A percentile compares a stretch with the other conserved stretches of the same genome.
Evolutionary conservation across 2,888 invertebrate species (phyloP).

Genomic region (Limnephilus lunatus): DNA sequence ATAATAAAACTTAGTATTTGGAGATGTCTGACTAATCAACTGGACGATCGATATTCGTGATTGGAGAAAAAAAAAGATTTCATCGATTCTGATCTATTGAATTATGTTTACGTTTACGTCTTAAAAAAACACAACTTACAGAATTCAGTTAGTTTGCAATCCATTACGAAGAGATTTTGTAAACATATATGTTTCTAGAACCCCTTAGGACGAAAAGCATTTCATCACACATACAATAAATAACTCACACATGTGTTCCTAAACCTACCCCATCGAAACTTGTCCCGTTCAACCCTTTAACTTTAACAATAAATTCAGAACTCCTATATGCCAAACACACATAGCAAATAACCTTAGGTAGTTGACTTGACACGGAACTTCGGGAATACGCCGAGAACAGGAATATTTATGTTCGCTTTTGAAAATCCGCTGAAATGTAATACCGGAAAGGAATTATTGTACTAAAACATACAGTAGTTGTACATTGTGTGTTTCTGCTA

Average conservation of each 20-base stretch:
- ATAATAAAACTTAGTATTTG: too few relatives aligned
- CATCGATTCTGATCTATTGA: too few relatives aligned
- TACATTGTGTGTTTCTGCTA: background rate
- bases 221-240: background rate
- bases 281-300: background rate
- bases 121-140: background rate
- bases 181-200: background rate
- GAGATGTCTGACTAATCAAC: too few relatives aligned
- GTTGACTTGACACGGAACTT: background rate
- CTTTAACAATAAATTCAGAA: background rate
- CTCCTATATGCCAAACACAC: background rate
- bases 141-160: background rate
- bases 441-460: conserved; percentile 2
- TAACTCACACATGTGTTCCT: background rate
- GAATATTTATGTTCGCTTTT: background rate
- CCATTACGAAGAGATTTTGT: background rate
- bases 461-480: background rate
- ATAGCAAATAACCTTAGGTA: background rate
- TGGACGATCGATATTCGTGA: too few relatives aligned
- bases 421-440: background rate
- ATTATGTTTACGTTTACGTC: too few relatives aligned
- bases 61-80: too few relatives aligned
- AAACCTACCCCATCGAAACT: background rate
- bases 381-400: background rate
- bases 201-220: background rate